Evolutionary conservation across 1,140 invertebrate genomes (phyloP), one percentile per base, ranked within the genome.

Genomic region (Drosophila orosa): DNA sequence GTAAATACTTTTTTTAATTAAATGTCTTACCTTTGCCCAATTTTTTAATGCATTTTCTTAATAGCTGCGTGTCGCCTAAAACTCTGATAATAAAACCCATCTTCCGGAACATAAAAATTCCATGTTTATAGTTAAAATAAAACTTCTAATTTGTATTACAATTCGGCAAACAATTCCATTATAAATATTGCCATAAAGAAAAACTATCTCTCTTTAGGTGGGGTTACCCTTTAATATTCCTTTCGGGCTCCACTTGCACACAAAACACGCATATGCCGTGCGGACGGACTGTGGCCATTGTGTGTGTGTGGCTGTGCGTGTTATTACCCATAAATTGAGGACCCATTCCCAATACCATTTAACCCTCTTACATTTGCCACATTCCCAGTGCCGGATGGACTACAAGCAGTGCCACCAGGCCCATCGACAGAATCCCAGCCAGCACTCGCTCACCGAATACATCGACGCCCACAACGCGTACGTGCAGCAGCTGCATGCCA

Each of bases 391-490:
- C 77, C 95, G 97, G 50, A 94, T 95, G 84, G 97, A 98, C 74
- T 98, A 99, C 93, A 96, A 96, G 74, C 94, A 95, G 47, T 95
- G 97, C 35, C 97, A 97, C 90, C 93, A 95, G 65, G 94, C 94
- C 45, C 95, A 98, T 86, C 94, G 93, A 92, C 95, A 92, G 93
- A 94, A 92, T 80, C 93, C 95, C 86, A 95, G 93, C 67, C 95
- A 94, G 62, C 94, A 95, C 54, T 94, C 94, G 42, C 92, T 97
- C 62, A 95, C 95, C 33, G 94, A 94, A 39, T 98, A 98, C 92
- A 95, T 97, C 82, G 97, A 98, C 91, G 95, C 96, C 13, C 98
- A 99, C 93, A 99, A 99, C 92, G 95, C 95, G 45, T 99, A 99
- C 93, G 95, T 98, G 17, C 96, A 98, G 73, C 97, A 98, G 90